These are phyloP conservation scores for Poeciliopsis turneri DNA, from an alignment of 2,797 vertebrate genomes.

Conservation along the genomic window DNA sequence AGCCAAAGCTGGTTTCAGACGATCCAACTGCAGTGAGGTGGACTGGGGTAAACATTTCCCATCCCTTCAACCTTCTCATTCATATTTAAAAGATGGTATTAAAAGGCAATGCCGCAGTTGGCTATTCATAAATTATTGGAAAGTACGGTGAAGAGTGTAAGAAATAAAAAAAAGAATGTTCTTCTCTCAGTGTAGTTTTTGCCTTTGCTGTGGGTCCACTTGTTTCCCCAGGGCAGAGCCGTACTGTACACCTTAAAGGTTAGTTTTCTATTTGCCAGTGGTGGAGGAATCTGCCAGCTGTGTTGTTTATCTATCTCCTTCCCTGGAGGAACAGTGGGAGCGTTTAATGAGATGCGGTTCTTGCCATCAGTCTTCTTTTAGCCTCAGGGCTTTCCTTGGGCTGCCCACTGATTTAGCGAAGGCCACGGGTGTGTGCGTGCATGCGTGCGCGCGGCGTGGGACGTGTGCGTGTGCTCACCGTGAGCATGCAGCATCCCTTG, in stretches of 20 bases:
- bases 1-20: background rate
- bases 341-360: slow-evolving; percentile 70
- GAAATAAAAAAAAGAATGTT: background rate
- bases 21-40: background rate
- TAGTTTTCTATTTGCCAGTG: slow-evolving; percentile 11
- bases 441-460: background rate
- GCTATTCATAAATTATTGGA: background rate
- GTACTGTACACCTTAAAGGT: slow-evolving; percentile 26
- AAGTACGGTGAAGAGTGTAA: background rate
- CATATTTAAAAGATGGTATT: background rate
- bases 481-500: background rate
- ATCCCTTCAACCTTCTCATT: no score
- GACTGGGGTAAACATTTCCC: background rate
- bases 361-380: slow-evolving; percentile 54
- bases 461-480: background rate
- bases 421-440: slow-evolving; percentile 8
- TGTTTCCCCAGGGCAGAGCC: slow-evolving; percentile 19
- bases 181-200: slow-evolving; percentile 15
- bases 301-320: slow-evolving; percentile 43
- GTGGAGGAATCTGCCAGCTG: slow-evolving; percentile 30
- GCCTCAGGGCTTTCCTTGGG: slow-evolving; percentile 57
- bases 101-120: background rate
- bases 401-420: slow-evolving; percentile 50
- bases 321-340: slow-evolving; percentile 40
- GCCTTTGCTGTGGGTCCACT: background rate